These are phyloP conservation scores for Scopus umbretta DNA, from an alignment of 2,113 vertebrate species.

Conservation along the genomic window DNA sequence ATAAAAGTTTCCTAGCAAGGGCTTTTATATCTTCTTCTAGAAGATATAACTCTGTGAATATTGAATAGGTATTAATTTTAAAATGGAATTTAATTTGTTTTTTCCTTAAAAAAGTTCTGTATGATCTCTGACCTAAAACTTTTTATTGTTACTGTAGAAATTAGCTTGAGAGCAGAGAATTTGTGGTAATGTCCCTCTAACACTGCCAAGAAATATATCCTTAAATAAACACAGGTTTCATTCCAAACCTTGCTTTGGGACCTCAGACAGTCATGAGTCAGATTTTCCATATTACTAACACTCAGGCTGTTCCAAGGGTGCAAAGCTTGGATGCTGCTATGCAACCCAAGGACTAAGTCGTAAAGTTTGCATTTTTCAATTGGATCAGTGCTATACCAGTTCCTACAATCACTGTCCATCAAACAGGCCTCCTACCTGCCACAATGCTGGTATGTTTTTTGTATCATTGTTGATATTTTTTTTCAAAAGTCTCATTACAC, in stretches of 20 bases:
- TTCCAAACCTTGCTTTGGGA: background rate
- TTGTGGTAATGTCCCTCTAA: background rate
- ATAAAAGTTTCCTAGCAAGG: background rate
- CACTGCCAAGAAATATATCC: background rate
- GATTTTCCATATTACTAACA: background rate
- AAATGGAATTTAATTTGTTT: background rate
- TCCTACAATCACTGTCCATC: background rate
- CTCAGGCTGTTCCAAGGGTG: background rate
- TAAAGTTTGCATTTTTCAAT: background rate
- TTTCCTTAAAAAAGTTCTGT: background rate
- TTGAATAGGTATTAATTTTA: background rate
- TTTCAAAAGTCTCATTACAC: background rate
- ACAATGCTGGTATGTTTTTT: background rate
- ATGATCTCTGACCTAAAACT: background rate
- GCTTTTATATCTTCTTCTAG: background rate
- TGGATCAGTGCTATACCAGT: background rate
- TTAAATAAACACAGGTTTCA: conserved; percentile 32
- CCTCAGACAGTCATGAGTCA: background rate
- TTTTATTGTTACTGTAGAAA: background rate
- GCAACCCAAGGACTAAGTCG: background rate
- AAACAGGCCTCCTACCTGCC: background rate
- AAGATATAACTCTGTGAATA: background rate
- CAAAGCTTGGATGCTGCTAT: background rate
- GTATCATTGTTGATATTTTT: background rate
- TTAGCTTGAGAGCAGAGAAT: background rate